Percentiles rank a stretch among this genome's conserved stretches.
Conservation (phyloP, 1,140 invertebrate species). For the Calliphora vicina region DNA sequence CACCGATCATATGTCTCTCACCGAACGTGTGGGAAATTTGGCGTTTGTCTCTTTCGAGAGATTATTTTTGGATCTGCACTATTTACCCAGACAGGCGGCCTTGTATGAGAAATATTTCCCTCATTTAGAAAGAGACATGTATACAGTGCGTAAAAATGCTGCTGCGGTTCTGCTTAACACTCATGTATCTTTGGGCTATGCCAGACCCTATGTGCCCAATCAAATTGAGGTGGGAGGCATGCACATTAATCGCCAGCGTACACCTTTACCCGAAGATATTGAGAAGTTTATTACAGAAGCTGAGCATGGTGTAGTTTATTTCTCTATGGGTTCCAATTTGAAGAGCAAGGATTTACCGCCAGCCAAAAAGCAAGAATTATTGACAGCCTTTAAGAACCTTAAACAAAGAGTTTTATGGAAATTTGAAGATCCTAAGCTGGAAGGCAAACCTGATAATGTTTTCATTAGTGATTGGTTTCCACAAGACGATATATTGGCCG, state of each 20-base stretch:
- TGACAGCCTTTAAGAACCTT: conserved; percentile 67
- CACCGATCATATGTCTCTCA: conserved; percentile 62
- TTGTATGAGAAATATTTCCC: conserved; percentile 61
- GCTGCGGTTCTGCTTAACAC: conserved; percentile 67
- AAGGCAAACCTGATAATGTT: conserved; percentile 69
- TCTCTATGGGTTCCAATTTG: conserved; percentile 72
- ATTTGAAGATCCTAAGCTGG: conserved; percentile 69
- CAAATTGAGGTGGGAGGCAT: conserved; percentile 70
- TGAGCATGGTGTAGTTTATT: conserved; percentile 69
- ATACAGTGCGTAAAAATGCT: conserved; percentile 58
- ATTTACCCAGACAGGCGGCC: conserved; percentile 54
- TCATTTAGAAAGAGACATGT: conserved; percentile 47
- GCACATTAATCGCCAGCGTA: conserved; percentile 61
- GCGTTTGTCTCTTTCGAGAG: conserved; percentile 42
- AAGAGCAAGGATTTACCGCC: conserved; percentile 65
- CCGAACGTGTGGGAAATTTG: conserved; percentile 62
- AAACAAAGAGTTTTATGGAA: conserved; percentile 74
- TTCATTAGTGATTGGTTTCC: conserved; percentile 73
- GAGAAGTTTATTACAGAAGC: conserved; percentile 68
- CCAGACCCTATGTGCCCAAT: conserved; percentile 65
- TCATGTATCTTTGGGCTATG: conserved; percentile 65
- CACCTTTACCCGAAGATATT: conserved; percentile 62
- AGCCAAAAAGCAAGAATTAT: conserved; percentile 65
- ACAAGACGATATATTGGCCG: conserved; percentile 75
- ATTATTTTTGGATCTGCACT: conserved; percentile 38